Evolutionary conservation across 92 coral and sea anemone species (phyloP), one percentile per base, ranked within the genome.

Genomic region (Epizoanthus stellaris): DNA sequence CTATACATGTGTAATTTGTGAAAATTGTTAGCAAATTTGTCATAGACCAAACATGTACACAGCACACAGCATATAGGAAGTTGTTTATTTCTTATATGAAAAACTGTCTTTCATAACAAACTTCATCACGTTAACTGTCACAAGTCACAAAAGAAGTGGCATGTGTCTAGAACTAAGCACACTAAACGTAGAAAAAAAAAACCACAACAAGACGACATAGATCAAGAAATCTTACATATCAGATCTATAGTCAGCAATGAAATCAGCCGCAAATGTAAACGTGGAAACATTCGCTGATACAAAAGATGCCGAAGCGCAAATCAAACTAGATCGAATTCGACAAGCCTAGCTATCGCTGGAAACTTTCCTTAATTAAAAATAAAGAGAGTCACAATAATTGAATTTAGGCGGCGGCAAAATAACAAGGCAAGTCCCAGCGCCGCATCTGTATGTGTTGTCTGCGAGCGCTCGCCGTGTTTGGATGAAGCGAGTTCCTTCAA

Each of bases 401-500:
- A 70, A 57, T 79, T 62, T 79, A 25, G 71, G 83, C 83, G 83
- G 83, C 56, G 65, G 47, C 73, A 79, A 79, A 62, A 79, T 62
- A 79, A 43, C 72, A 43, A 79, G 83, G 59, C 73, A 12, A 21
- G 30, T 20, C 83, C 8, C 83, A 63, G 83, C 72, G 83, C 70
- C 71, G 83, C 69, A n/a, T 62, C 83, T 20, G 17, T 14, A 15
- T 79, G 70, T 79, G 83, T 63, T 79, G 83, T 79, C 83, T 79
- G 73, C 6, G 30, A 10, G 58, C 23, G 20, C 67, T 62, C 14
- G 47, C 49, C 20, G 19, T 79, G 83, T 79, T 79, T 79, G 83
- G 83, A 62, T 63, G 72, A 62, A 79, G 47, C 83, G 16, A 79
- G 59, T 45, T 43, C 56, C 83, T 79, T 79, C n/a, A 79, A 63